Conservation (phyloP, 2,113 vertebrate genomes). For the Lasiurus borealis region DNA sequence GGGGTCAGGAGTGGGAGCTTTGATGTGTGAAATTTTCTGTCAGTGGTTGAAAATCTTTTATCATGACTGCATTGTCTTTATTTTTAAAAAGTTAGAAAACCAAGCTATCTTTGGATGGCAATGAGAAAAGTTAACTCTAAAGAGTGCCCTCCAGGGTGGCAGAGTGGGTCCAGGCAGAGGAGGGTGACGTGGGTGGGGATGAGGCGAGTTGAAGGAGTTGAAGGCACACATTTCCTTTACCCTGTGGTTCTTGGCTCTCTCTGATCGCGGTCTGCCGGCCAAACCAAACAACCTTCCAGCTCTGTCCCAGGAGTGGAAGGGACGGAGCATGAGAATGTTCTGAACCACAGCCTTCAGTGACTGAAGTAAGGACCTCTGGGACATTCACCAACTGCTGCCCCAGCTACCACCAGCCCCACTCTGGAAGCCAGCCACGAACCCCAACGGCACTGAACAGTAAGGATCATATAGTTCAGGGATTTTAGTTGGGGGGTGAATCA, state of each 20-base stretch:
- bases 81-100: conserved; percentile 23
- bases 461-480: neutral
- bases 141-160: neutral
- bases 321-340: neutral
- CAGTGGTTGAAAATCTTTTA: neutral
- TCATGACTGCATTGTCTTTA: conserved; percentile 32
- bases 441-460: fast-evolving
- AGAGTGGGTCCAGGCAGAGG: neutral
- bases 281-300: conserved; percentile 53
- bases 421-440: neutral
- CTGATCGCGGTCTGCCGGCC: neutral
- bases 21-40: conserved; percentile 2
- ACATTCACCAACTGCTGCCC: neutral
- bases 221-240: neutral
- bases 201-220: neutral
- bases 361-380: neutral
- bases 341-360: conserved; percentile 7
- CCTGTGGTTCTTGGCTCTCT: neutral
- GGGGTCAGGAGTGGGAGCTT: neutral
- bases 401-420: neutral
- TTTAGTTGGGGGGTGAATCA: too few species aligned
- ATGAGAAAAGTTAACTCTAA: conserved; percentile 8
- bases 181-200: neutral
- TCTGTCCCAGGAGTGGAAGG: neutral
- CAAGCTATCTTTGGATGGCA: conserved; percentile 62